Evolutionary conservation across 53 echinoderm and acorn worm genomes (phyloP).

Genomic region (Holothuria scabra): DNA sequence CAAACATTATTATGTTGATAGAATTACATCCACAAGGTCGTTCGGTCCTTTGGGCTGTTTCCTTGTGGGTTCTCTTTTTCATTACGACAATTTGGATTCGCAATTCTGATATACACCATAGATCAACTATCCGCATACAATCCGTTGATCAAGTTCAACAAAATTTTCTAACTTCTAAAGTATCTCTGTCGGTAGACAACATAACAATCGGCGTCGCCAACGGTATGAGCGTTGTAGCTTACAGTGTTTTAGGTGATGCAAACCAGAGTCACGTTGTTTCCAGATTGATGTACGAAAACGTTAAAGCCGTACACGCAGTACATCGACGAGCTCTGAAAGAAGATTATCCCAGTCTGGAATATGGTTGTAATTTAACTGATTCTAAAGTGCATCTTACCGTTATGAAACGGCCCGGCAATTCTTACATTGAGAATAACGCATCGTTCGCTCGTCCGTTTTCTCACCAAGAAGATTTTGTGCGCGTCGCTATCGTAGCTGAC

Average conservation of each 20-base stretch:
- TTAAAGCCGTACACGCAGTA: not conserved
- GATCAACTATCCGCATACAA: not conserved
- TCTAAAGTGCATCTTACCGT: not conserved
- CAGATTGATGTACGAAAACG: slow-evolving; percentile 1
- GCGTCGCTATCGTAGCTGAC: slow-evolving; percentile 16
- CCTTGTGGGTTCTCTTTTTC: slow-evolving; percentile 15
- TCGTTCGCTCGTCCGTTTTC: not conserved
- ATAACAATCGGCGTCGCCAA: slow-evolving; percentile 12
- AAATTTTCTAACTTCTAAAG: not conserved
- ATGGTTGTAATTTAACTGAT: slow-evolving; percentile 33
- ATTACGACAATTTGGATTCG: slow-evolving; percentile 12
- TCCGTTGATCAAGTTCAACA: not conserved
- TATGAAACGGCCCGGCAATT: not conserved
- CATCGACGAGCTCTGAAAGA: not conserved
- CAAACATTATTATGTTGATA: not conserved
- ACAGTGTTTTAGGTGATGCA: not conserved
- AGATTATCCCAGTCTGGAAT: not conserved
- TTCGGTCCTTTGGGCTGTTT: slow-evolving; percentile 17
- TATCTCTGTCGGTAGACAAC: not conserved
- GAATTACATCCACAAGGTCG: slow-evolving; percentile 27
- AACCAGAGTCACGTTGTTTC: not conserved
- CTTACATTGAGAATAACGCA: slow-evolving; percentile 13
- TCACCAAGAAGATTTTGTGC: slow-evolving; percentile 13
- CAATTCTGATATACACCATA: slow-evolving; percentile 4
- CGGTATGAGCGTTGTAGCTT: slow-evolving; percentile 21